phyloP scores from a whole-genome alignment of 92 coral and sea anemone species.

The Anthopleura xanthogrammica region DNA sequence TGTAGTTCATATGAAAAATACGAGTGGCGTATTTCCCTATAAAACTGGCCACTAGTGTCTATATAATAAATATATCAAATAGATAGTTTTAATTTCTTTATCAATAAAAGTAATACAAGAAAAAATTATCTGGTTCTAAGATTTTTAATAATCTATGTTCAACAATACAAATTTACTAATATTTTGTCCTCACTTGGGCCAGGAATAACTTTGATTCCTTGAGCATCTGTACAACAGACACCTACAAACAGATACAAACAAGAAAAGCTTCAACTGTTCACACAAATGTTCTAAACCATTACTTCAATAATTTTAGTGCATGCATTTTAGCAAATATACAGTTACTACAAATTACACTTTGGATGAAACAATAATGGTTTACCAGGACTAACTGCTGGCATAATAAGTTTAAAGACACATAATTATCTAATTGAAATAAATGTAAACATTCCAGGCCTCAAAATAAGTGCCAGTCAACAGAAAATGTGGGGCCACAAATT shows the following conservation, averaged over 20 bases:
- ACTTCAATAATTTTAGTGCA: not conserved
- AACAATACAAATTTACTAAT: conserved; percentile 6
- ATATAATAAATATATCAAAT: not conserved
- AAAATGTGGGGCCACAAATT: too few species aligned
- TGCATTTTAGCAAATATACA: not conserved
- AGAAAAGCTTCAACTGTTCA: not conserved
- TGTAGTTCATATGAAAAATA: too few species aligned
- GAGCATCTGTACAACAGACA: conserved; percentile 2
- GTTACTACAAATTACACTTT: not conserved
- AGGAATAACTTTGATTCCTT: not conserved
- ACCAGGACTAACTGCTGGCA: not conserved
- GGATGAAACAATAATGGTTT: not conserved
- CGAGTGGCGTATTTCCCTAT: too few species aligned
- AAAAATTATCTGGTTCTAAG: not conserved
- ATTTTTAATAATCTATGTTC: conserved; percentile 10
- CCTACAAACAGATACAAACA: not conserved
- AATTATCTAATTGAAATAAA: not conserved
- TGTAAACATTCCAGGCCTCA: not conserved
- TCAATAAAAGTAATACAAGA: not conserved
- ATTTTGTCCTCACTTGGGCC: not conserved
- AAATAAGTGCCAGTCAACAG: too few species aligned
- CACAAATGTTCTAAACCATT: not conserved
- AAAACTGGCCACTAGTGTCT: not conserved
- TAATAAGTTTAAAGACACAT: not conserved
- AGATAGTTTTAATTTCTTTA: not conserved